Evolutionary conservation across 2,888 invertebrate genomes (phyloP), one percentile per base, ranked within the genome.

Genomic region (Hedya salicella): DNA sequence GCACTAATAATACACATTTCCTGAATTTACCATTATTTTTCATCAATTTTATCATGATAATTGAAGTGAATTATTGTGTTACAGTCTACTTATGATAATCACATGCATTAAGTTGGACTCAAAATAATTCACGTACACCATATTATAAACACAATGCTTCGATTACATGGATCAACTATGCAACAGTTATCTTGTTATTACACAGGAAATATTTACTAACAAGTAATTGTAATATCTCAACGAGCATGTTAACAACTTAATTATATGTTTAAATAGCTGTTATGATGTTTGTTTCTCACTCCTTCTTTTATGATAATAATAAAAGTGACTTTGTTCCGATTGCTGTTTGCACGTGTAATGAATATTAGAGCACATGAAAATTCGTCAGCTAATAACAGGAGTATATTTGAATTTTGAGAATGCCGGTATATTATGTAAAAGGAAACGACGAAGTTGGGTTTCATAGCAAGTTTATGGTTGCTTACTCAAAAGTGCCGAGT

Each of bases 261-360:
- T 30, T 42, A 49, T 50, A 9, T 48, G 32, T 36, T 56, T 56
- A 25, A 13, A 42, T 6, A 49, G n/a, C 46, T 48, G 16, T 62
- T 54, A 39, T 17, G 39, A n/a, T 49, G 30, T 63, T 56, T 63
- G 48, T 39, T 56, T 19, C 30, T 57, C 56, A 42, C 19, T 62
- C 53, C 46, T 52, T 62, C 36, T 6, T 62, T 57, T 54, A 48
- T 54, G 36, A 62, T 54, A 53, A 42, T 56, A 30, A 42, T 44
- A 14, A 40, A 40, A 25, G 25, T 25, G 25, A 6, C 0, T 6
- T 25, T 25, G 25, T 25, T 6, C 25, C 25, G 6, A 25, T 25
- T 25, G 25, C 6, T 25, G 25, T 25, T 6, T 25, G 25, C 25
- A 25, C 25, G 2, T 25, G 25, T 25, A 25, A 25, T 25, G 6